A percentile compares a stretch with the other conserved stretches of the same genome.
Evolutionary conservation across 2,113 vertebrate species (phyloP).

Genomic region (Ochotona princeps): DNA sequence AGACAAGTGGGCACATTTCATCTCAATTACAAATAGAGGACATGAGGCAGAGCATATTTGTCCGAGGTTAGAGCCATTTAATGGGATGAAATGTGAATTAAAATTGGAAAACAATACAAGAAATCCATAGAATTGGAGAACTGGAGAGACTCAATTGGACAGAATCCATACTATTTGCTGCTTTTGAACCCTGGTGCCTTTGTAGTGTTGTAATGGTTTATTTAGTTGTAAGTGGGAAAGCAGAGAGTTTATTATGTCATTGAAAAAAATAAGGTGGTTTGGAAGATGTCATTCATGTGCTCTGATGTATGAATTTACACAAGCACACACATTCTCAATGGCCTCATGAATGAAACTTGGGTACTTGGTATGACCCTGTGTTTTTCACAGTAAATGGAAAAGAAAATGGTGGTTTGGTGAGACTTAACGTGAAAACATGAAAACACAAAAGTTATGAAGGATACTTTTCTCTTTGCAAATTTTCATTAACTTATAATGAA

Average conservation of each 20-base stretch:
- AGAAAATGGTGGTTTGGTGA: constrained; percentile 3
- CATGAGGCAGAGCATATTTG: constrained; percentile 70
- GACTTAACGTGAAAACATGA: constrained; percentile 20
- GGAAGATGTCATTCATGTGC: neutral
- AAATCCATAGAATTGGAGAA: constrained; percentile 82
- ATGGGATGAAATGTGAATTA: constrained; percentile 83
- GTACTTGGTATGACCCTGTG: constrained; percentile 11
- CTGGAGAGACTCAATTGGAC: constrained; percentile 80
- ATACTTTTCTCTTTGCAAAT: constrained; percentile 8
- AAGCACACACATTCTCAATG: neutral
- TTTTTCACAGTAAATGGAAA: neutral
- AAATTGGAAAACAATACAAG: constrained; percentile 85
- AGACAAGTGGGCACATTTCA: constrained; percentile 77
- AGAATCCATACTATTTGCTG: constrained; percentile 43
- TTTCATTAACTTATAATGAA: constrained; percentile 38
- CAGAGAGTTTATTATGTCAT: constrained; percentile 56
- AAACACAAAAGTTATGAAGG: neutral
- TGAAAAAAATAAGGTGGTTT: constrained; percentile 55
- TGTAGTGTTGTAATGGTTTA: constrained; percentile 57
- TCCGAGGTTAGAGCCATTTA: constrained; percentile 83
- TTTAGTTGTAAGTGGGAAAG: constrained; percentile 76
- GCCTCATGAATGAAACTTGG: constrained; percentile 36
- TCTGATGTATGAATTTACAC: neutral
- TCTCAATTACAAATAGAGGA: constrained; percentile 84
- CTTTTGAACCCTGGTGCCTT: constrained; percentile 66